These are phyloP conservation scores for Sinhomidia bicolor DNA, from an alignment of 2,888 invertebrate species.

Conservation along the genomic window DNA sequence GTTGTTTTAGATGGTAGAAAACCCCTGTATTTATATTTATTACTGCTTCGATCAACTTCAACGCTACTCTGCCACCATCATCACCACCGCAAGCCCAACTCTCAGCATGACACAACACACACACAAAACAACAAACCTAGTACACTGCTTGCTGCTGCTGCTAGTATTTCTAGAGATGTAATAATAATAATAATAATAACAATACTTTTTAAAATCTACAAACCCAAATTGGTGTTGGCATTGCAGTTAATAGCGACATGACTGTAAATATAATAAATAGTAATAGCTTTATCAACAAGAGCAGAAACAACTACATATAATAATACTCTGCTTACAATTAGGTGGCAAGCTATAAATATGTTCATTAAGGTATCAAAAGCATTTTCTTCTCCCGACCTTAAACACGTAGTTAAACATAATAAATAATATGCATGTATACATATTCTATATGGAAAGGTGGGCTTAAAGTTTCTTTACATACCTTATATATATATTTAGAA, in stretches of 20 bases:
- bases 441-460: too few relatives aligned
- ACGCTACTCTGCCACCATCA: not conserved
- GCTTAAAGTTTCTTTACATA: too few relatives aligned
- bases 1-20: too few relatives aligned
- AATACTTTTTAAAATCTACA: too few relatives aligned
- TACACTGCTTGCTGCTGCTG: too few relatives aligned
- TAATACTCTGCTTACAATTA: not conserved
- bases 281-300: conserved; percentile 24
- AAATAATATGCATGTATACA: too few relatives aligned
- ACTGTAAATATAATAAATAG: not conserved
- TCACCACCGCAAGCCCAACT: not conserved
- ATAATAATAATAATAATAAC: too few relatives aligned
- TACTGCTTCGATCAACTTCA: not conserved
- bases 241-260: not conserved
- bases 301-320: not conserved
- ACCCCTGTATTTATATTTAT: not conserved
- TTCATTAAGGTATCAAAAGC: conserved; percentile 12
- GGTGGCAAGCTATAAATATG: not conserved
- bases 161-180: too few relatives aligned
- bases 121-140: not conserved
- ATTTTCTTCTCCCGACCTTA: too few relatives aligned
- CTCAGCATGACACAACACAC: conserved; percentile 22
- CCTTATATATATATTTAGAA: too few relatives aligned
- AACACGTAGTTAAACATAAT: too few relatives aligned
- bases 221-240: conserved; percentile 25